Conservation (phyloP, 2,797 vertebrate species). For the Alca torda region DNA sequence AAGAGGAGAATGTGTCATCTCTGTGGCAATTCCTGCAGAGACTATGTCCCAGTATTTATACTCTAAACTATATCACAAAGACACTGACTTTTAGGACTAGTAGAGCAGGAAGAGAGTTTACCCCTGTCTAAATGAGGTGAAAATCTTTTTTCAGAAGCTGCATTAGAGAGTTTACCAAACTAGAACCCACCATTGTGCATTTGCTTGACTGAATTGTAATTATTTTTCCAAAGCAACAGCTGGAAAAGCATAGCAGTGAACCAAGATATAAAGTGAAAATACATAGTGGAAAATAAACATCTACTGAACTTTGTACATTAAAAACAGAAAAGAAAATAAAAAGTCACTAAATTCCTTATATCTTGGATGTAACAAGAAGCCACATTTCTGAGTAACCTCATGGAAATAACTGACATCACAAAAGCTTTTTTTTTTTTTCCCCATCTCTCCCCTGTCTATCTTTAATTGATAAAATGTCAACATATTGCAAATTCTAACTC, state of each 20-base stretch:
- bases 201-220: not conserved
- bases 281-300: not conserved
- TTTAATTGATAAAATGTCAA: constrained; percentile 11
- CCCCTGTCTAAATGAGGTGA: not conserved
- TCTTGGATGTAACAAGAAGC: not conserved
- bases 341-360: not conserved
- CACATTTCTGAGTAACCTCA: not conserved
- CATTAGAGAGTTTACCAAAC: not conserved
- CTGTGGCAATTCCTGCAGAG: not conserved
- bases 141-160: not conserved
- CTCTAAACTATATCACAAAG: not conserved
- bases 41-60: not conserved
- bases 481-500: not conserved
- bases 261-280: not conserved
- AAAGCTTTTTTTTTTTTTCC: not conserved
- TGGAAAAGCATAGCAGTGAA: not conserved
- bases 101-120: not conserved
- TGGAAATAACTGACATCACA: not conserved
- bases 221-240: not conserved
- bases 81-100: not conserved
- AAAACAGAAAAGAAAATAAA: not conserved
- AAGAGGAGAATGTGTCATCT: not conserved
- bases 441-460: not conserved
- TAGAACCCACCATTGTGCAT: not conserved
- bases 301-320: not conserved